These are phyloP conservation scores for Scaptomyza parva DNA, from an alignment of 2,888 invertebrate genomes.

Conservation along the genomic window DNA sequence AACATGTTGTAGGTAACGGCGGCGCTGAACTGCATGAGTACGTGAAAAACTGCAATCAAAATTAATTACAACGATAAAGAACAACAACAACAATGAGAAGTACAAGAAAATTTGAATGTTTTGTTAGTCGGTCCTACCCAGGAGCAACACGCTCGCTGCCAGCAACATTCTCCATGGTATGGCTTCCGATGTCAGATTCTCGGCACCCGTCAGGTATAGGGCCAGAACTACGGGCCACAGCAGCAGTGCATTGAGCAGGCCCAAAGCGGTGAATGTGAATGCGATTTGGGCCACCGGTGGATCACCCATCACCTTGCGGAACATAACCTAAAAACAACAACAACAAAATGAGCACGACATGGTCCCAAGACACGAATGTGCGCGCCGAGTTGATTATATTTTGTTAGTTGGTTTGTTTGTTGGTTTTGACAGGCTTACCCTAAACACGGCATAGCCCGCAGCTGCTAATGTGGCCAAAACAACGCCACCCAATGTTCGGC, in stretches of 20 bases:
- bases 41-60: constrained; percentile 91
- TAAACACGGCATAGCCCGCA: constrained; percentile 96
- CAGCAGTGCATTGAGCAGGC: constrained; percentile 93
- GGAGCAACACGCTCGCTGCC: constrained; percentile 91
- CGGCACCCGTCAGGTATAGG: constrained; percentile 94
- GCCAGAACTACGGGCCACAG: constrained; percentile 96
- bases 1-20: constrained; percentile 97
- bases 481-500: constrained; percentile 95
- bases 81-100: constrained; percentile 4
- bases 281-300: constrained; percentile 96
- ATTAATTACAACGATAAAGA: constrained; percentile 59
- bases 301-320: constrained; percentile 97
- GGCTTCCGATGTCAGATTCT: constrained; percentile 92
- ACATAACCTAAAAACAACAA: constrained; percentile 90
- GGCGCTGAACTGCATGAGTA: constrained; percentile 97
- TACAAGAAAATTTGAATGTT: not conserved
- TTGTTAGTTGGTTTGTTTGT: no score
- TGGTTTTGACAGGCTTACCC: constrained; percentile 87
- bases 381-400: not conserved
- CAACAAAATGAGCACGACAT: constrained; percentile 50
- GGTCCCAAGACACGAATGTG: constrained; percentile 42
- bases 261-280: constrained; percentile 95
- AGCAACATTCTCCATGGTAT: constrained; percentile 95
- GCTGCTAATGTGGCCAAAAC: constrained; percentile 95
- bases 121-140: constrained; percentile 89